Conservation (phyloP, 2,797 vertebrate genomes). For the Erithacus rubecula region DNA sequence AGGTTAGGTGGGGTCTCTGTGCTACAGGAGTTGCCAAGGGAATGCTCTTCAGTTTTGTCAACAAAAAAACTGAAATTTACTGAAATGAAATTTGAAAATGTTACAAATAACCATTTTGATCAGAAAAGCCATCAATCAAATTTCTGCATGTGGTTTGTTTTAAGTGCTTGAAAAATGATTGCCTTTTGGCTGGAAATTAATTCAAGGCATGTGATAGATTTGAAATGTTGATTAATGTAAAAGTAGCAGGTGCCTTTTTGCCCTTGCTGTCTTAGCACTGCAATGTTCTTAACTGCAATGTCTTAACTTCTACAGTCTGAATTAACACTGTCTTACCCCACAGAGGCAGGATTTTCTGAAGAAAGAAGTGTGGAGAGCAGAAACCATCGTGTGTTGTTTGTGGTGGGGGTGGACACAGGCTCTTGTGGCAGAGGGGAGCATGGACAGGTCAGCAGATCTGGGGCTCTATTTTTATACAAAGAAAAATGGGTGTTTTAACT, state of each 20-base stretch:
- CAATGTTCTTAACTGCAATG: background rate
- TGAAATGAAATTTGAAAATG: conserved; percentile 14
- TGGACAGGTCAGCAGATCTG: background rate
- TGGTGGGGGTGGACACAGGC: background rate
- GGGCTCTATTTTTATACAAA: background rate
- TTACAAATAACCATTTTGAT: background rate
- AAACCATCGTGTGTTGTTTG: background rate
- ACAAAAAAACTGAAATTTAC: conserved; percentile 43
- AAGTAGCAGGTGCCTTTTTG: background rate
- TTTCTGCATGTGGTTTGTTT: background rate
- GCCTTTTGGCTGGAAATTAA: conserved; percentile 24
- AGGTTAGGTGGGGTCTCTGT: background rate
- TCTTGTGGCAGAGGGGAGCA: background rate
- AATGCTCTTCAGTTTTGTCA: conserved; percentile 33
- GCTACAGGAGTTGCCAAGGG: background rate
- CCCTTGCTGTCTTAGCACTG: background rate
- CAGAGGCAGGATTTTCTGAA: background rate
- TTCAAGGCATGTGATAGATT: background rate
- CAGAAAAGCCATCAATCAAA: conserved; percentile 7
- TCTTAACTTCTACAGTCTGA: background rate
- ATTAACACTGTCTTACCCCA: background rate
- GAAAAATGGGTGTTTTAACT: background rate
- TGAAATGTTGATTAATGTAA: conserved; percentile 2
- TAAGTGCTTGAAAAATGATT: conserved; percentile 22
- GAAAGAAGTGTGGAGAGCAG: background rate